These are phyloP conservation scores for Notospermus geniculatus DNA, from an alignment of 1,140 invertebrate species.

Conservation along the genomic window DNA sequence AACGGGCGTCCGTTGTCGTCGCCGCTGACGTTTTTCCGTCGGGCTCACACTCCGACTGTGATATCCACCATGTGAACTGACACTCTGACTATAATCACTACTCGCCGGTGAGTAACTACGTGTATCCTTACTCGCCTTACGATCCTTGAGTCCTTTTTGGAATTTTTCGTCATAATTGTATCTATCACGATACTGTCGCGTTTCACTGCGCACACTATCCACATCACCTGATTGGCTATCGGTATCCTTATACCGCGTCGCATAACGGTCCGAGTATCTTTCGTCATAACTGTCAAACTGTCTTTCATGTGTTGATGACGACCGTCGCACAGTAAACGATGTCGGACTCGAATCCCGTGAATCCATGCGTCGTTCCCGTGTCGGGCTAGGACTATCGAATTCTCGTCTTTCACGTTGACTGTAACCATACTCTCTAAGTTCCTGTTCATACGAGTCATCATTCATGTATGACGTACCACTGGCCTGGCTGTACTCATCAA, in stretches of 20 bases:
- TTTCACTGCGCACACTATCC: constrained; percentile 3
- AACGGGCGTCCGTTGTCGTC: too few species aligned
- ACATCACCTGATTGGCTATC: constrained; percentile 17
- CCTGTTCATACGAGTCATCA: constrained; percentile 56
- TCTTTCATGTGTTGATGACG: constrained; percentile 27
- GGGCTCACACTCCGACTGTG: constrained; percentile 40
- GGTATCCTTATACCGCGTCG: constrained; percentile 7
- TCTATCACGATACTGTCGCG: neutral
- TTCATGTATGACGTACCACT: constrained; percentile 66
- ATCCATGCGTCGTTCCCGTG: constrained; percentile 11
- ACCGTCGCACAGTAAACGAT: constrained; percentile 17
- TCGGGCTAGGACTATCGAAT: constrained; percentile 37
- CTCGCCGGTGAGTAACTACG: constrained; percentile 11
- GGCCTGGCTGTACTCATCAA: constrained; percentile 59
- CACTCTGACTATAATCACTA: constrained; percentile 26
- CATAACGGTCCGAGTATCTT: constrained; percentile 23
- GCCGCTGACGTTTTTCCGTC: constrained; percentile 18
- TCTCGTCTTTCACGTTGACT: constrained; percentile 47
- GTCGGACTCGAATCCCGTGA: constrained; percentile 17
- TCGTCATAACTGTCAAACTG: constrained; percentile 32
- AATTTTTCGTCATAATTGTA: constrained; percentile 4
- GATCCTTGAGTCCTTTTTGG: neutral
- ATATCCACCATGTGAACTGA: constrained; percentile 28
- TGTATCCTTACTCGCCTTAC: neutral
- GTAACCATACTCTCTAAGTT: constrained; percentile 56